Conservation (phyloP, 2,888 invertebrate genomes). For the Agapostemon virescens region DNA sequence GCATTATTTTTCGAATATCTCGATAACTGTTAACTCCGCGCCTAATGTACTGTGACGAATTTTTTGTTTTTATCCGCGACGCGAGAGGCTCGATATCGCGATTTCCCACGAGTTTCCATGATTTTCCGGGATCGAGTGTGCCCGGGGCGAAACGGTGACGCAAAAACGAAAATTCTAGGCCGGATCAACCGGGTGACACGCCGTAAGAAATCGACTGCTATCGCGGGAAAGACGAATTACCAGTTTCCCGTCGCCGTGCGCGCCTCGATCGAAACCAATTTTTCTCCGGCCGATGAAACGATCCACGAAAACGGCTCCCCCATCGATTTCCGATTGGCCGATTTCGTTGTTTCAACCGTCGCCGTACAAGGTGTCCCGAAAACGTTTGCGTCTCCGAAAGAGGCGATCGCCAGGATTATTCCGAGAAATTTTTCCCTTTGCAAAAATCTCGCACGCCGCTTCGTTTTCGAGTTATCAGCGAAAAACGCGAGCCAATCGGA, state of each 20-base stretch:
- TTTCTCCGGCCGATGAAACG: neutral
- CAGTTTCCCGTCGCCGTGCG: neutral
- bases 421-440: no score
- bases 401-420: no score
- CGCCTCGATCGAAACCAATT: no score
- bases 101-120: neutral
- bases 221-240: neutral
- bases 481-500: no score
- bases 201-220: conserved; percentile 3
- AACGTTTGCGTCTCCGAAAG: no score
- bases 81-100: neutral
- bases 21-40: conserved; percentile 26
- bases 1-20: conserved; percentile 20
- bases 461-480: no score
- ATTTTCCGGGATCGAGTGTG: neutral
- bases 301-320: neutral
- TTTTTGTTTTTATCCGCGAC: neutral
- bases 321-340: conserved; percentile 4
- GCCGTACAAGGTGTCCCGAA: no score
- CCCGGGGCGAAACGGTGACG: neutral
- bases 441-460: no score
- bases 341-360: neutral
- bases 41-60: conserved; percentile 13
- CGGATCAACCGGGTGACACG: neutral
- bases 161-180: neutral